Base-by-base conservation (phyloP, 2,797 vertebrate species). In the Rhinichthys osculus region DNA sequence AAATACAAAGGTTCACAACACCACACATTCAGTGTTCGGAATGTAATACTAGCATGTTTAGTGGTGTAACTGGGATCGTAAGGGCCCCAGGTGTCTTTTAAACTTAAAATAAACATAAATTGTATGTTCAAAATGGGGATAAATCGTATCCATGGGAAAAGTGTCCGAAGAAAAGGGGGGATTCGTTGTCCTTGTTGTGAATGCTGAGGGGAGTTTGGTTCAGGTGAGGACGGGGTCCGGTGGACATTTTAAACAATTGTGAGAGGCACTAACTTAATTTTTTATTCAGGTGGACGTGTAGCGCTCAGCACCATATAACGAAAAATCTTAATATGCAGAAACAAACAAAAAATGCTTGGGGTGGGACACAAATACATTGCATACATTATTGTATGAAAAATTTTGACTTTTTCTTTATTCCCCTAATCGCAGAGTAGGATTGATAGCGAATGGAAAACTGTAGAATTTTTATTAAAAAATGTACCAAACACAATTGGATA, bases 1-100 rank as follows among this genome's bases (percentile, higher is more conserved):
- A 95, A 96, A 85, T 80, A 95, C 90, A 98, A 94, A 95, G 98
- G 98, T 98, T 92, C 86, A 90, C 89, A 57, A 64, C 50, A 14
- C 52, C 64, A 33, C 30, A 33, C 27, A 33, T 66, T 64, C 14
- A 27, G 21, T 69, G 23, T 72, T 70, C 3, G 0, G 23, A 67
- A 50, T 47, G 11, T 16, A 17, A 47, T 62, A 40, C 21, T 59
- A 62, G 9, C 5, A 62, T 27, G 40, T 42, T 44, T n/a, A 21
- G n/a, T 44, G 4, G 27, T 7, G 4, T 8, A 14, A 54, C 10
- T 52, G 33, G n/a, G 17, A 21, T 23, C 17, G 5, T 40, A 35
- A 35, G 16, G 33, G 21, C 8, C 1, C 21, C 52, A 33, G 19
- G 17, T 77, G 52, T 23, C 47, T 70, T 13, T 70, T 40, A 23